Evolutionary conservation across 1,140 invertebrate genomes (phyloP).

Genomic region (Condylostylus longicornis): DNA sequence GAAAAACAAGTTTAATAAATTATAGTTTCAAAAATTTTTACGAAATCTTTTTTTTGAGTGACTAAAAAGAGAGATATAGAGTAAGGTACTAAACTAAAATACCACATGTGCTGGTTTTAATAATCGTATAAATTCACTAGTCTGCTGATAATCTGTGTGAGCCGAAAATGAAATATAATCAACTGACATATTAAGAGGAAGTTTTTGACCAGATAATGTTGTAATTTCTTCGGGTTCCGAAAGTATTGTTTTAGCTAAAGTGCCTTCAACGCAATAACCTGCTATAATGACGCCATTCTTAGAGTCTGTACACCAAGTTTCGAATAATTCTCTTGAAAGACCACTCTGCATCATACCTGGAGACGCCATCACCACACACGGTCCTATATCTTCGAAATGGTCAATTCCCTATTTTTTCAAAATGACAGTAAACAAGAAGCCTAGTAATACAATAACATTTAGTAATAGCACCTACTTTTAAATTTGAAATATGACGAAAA

Average conservation of each 20-base stretch:
- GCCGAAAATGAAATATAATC: constrained; percentile 99
- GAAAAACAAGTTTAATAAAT: no score
- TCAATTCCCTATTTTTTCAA: no score
- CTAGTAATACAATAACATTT: not conserved
- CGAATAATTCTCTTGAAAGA: constrained; percentile 91
- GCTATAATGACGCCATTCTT: constrained; percentile 98
- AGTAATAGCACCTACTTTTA: no score
- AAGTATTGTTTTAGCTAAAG: constrained; percentile 89
- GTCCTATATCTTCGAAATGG: constrained; percentile 98
- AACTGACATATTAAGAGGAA: constrained; percentile 93
- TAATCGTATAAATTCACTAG: constrained; percentile 88
- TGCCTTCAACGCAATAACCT: constrained; percentile 97
- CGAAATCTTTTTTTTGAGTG: no score
- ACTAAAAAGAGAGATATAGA: constrained; percentile 12
- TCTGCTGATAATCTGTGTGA: constrained; percentile 98
- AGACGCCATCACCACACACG: constrained; percentile 97
- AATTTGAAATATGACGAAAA: constrained; percentile 96
- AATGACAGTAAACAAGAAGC: constrained; percentile 24
- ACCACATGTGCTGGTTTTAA: constrained; percentile 89
- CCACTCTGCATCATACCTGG: constrained; percentile 99
- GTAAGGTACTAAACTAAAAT: constrained; percentile 26
- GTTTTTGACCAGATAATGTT: constrained; percentile 86
- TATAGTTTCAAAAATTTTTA: no score
- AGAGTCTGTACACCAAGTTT: constrained; percentile 94
- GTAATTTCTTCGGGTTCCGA: constrained; percentile 97